phyloP scores from a whole-genome alignment of 2,797 vertebrate species.

The Amazona finschi region DNA sequence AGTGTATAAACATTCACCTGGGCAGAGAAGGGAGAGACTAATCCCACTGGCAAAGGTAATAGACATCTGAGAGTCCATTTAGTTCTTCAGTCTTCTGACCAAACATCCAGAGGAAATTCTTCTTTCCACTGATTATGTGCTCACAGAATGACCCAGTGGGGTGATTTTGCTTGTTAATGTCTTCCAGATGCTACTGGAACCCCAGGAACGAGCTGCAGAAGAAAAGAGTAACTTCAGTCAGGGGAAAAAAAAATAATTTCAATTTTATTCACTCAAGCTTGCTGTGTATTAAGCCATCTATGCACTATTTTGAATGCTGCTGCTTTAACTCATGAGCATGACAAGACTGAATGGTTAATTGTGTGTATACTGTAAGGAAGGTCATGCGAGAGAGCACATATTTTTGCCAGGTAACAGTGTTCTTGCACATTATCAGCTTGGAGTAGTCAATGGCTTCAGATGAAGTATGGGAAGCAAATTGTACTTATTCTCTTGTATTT shows the following conservation, averaged over 20 bases:
- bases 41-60: neutral
- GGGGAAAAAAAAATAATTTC: neutral
- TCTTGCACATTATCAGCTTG: slow-evolving; percentile 16
- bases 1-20: neutral
- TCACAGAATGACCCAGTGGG: neutral
- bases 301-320: neutral
- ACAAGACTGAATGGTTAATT: slow-evolving; percentile 38
- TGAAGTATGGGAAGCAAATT: neutral
- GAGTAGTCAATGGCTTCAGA: neutral
- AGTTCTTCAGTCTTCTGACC: neutral
- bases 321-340: slow-evolving; percentile 34
- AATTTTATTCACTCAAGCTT: neutral
- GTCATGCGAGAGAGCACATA: slow-evolving; percentile 25
- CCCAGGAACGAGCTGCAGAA: neutral
- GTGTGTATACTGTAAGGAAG: slow-evolving; percentile 26
- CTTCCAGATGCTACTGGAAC: neutral
- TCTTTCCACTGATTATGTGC: neutral
- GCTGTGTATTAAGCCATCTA: neutral
- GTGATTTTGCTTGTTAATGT: neutral
- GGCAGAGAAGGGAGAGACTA: neutral
- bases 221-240: neutral
- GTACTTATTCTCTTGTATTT: neutral
- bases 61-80: neutral
- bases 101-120: neutral
- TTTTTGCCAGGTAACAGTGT: slow-evolving; percentile 32